Evolutionary conservation across 2,797 vertebrate species (phyloP).

Genomic region (Huso huso): DNA sequence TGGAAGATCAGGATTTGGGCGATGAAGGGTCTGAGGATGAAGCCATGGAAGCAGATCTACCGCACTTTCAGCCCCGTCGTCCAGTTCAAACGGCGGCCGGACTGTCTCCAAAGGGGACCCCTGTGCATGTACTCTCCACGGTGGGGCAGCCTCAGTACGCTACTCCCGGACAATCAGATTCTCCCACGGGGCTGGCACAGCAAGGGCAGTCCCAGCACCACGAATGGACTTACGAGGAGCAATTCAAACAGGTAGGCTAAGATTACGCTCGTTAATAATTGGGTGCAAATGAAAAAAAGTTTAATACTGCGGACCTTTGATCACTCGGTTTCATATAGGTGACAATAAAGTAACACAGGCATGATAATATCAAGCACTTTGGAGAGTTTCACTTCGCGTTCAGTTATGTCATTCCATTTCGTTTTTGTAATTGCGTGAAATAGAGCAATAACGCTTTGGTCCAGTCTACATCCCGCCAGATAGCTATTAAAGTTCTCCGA

Average conservation of each 20-base stretch:
- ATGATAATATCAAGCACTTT: too few relatives aligned
- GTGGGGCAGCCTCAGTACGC: slow-evolving; percentile 36
- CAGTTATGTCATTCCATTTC: too few relatives aligned
- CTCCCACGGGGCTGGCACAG: slow-evolving; percentile 34
- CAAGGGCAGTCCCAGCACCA: slow-evolving; percentile 59
- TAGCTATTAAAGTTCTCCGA: too few relatives aligned
- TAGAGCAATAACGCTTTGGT: too few relatives aligned
- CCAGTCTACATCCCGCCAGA: too few relatives aligned
- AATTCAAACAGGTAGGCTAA: slow-evolving; percentile 81
- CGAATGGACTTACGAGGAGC: slow-evolving; percentile 89
- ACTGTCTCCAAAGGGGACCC: slow-evolving; percentile 39
- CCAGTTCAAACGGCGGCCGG: slow-evolving; percentile 31
- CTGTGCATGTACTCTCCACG: slow-evolving; percentile 30
- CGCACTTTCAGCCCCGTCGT: slow-evolving; percentile 34
- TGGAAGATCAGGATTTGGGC: slow-evolving; percentile 32
- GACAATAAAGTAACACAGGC: too few relatives aligned
- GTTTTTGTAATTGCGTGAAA: too few relatives aligned
- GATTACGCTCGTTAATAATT: background rate
- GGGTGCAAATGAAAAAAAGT: too few relatives aligned
- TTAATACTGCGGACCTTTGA: too few relatives aligned
- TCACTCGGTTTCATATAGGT: too few relatives aligned
- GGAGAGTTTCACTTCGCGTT: too few relatives aligned
- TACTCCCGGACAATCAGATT: slow-evolving; percentile 39
- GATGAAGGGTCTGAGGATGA: slow-evolving; percentile 39
- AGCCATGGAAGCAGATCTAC: slow-evolving; percentile 41